phyloP scores from a whole-genome alignment of 2,888 invertebrate species.

The Heterodera filipjevi region DNA sequence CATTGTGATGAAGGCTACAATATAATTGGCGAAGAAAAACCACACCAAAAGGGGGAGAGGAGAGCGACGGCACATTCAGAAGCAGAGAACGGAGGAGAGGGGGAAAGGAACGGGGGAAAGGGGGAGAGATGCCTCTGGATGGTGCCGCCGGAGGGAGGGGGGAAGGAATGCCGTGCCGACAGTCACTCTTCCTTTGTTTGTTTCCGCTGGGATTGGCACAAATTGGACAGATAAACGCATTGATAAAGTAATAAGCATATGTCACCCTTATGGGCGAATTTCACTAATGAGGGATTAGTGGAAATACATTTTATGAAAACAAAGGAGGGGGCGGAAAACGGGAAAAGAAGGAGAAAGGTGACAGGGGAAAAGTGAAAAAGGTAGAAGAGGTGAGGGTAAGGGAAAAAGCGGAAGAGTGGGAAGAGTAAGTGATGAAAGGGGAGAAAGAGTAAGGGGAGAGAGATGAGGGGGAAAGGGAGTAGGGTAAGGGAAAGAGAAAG shows the following conservation, averaged over 20 bases:
- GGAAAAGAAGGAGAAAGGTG: not conserved
- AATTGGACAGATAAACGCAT: not conserved
- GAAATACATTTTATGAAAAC: not conserved
- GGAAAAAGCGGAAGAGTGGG: not conserved
- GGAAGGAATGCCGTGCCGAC: not conserved
- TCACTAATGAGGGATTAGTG: not conserved
- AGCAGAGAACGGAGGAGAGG: not conserved
- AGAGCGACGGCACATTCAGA: not conserved
- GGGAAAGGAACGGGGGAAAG: not conserved
- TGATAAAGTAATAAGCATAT: not conserved
- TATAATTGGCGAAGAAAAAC: conserved; percentile 9
- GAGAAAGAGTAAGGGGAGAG: not conserved
- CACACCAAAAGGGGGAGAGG: not conserved
- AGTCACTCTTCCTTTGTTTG: not conserved
- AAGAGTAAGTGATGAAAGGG: not conserved
- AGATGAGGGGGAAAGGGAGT: not conserved
- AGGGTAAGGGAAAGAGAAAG: not conserved
- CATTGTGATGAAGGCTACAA: not conserved
- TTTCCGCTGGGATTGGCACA: conserved; percentile 8
- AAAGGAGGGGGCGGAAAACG: not conserved
- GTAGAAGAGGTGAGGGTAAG: not conserved
- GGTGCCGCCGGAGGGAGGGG: not conserved
- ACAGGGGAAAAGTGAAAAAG: not conserved
- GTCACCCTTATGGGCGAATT: not conserved
- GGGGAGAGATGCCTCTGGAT: not conserved